phyloP scores from a whole-genome alignment of 35 echinoderm and acorn worm species.

The Apostichopus californicus region DNA sequence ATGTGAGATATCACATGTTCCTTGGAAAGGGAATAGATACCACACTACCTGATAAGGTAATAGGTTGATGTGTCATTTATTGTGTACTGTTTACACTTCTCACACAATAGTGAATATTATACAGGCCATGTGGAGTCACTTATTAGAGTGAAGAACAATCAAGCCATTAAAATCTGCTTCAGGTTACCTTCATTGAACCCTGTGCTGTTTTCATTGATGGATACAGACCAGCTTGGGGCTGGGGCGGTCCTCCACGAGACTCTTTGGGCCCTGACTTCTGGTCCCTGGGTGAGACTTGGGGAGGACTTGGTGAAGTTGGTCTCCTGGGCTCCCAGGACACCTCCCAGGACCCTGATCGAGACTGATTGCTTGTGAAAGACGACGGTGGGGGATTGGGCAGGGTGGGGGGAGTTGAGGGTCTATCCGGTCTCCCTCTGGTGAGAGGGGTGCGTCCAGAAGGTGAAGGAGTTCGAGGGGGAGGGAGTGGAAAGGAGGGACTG shows the following conservation, averaged over 20 bases:
- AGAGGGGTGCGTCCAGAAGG: conserved; percentile 33
- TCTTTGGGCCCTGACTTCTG: background rate
- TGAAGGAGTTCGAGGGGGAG: background rate
- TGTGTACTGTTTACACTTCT: no score
- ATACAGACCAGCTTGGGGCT: conserved; percentile 12
- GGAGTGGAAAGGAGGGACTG: conserved; percentile 45
- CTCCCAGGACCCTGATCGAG: conserved; percentile 14
- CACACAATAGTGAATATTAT: no score
- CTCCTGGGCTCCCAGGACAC: conserved; percentile 49
- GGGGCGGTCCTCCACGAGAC: background rate
- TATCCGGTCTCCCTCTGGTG: conserved; percentile 31
- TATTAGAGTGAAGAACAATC: no score
- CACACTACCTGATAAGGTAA: no score
- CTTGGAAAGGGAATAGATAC: no score
- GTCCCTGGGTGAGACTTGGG: conserved; percentile 43
- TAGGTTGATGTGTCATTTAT: no score
- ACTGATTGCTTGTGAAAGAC: background rate
- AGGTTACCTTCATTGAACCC: conserved; percentile 27
- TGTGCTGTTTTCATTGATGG: conserved; percentile 1
- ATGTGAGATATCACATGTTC: no score
- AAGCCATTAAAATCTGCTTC: background rate
- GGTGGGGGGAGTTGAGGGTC: conserved; percentile 12
- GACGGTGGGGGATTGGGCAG: background rate
- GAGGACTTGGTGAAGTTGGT: conserved; percentile 7
- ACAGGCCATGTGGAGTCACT: no score